Conservation (phyloP, 2,888 invertebrate species). For the Chirona hameri region DNA sequence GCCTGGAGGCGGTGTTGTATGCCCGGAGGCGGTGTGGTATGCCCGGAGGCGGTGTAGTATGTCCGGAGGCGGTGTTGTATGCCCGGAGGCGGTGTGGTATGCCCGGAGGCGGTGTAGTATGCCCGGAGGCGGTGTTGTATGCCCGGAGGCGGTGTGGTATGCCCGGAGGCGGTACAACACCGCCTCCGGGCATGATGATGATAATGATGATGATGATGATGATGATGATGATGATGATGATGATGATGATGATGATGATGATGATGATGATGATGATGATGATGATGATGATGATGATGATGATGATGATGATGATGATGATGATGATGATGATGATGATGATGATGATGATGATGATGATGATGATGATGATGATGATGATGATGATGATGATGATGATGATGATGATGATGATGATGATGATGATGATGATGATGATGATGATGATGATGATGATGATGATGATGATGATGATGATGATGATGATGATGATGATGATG, state of each 20-base stretch:
- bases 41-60: too few species aligned
- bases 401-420: constrained; percentile 22
- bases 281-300: neutral
- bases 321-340: neutral
- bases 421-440: constrained; percentile 10
- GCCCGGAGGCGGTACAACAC: too few species aligned
- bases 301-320: neutral
- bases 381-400: constrained; percentile 11
- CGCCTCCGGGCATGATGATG: neutral
- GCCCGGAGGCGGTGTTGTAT: too few species aligned
- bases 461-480: too few species aligned
- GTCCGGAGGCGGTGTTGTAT: too few species aligned
- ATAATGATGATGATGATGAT: too few species aligned
- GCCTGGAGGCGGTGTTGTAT: too few species aligned
- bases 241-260: neutral
- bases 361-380: neutral
- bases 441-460: constrained; percentile 22
- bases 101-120: too few species aligned
- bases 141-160: too few species aligned
- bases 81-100: too few species aligned
- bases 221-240: neutral
- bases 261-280: neutral
- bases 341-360: constrained; percentile 9
- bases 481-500: too few species aligned
- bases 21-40: too few species aligned